These are phyloP conservation scores for Laticauda colubrina DNA, from an alignment of 2,113 vertebrate genomes.

Conservation along the genomic window DNA sequence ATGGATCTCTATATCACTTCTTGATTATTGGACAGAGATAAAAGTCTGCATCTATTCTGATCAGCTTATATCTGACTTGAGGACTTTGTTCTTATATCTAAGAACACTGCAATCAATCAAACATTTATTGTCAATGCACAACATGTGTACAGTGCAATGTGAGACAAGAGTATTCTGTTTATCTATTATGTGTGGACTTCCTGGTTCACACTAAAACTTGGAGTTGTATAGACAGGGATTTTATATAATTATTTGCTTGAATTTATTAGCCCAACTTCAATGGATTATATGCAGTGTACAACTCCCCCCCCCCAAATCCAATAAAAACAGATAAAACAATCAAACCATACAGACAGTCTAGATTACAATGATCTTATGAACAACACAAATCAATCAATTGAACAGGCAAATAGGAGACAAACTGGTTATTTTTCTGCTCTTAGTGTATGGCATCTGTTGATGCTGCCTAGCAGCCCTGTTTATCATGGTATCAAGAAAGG, in stretches of 20 bases:
- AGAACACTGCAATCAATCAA: not conserved
- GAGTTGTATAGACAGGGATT: not conserved
- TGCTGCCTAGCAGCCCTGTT: not conserved
- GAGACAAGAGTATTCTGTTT: not conserved
- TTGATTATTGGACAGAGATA: not conserved
- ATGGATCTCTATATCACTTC: not conserved
- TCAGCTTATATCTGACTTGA: not conserved
- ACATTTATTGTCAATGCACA: too few relatives aligned
- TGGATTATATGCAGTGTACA: not conserved
- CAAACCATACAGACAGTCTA: not conserved
- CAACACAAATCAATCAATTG: not conserved
- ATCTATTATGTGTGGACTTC: not conserved
- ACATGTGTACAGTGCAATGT: not conserved
- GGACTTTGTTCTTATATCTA: not conserved
- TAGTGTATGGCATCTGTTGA: not conserved
- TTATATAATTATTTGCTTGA: not conserved
- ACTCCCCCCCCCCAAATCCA: not conserved
- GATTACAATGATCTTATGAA: not conserved
- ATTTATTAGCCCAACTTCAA: not conserved
- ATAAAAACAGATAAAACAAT: not conserved
- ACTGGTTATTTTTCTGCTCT: not conserved
- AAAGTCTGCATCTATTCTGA: not conserved
- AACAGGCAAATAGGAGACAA: not conserved
- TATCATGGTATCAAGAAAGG: not conserved
- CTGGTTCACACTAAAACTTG: not conserved